Conservation (phyloP, 1,140 invertebrate species). For the Epicauta chinensis region DNA sequence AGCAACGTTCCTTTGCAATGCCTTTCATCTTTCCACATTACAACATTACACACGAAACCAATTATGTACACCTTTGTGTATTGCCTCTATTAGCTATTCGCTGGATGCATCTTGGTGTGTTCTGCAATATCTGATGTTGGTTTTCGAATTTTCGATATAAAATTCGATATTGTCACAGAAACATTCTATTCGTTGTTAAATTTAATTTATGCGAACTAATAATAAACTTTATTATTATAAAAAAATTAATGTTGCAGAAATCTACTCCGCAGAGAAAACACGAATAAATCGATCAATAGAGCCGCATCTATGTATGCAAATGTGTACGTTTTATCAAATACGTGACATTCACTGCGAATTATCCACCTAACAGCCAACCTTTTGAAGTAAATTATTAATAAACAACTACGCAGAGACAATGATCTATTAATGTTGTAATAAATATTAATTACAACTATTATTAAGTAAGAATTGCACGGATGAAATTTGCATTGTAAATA, state of each 20-base stretch:
- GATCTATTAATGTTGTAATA: constrained; percentile 18
- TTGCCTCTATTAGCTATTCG: constrained; percentile 36
- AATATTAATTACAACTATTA: constrained; percentile 17
- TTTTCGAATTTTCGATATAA: background rate
- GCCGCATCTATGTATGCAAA: too few relatives aligned
- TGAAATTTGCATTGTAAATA: constrained; percentile 19
- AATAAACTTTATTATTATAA: too few relatives aligned
- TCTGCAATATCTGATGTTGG: constrained; percentile 6
- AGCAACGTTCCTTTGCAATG: constrained; percentile 25
- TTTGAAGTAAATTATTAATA: constrained; percentile 11
- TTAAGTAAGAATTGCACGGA: constrained; percentile 14
- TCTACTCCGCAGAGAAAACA: too few relatives aligned
- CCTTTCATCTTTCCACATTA: constrained; percentile 41
- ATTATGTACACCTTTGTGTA: constrained; percentile 41
- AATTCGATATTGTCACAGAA: too few relatives aligned
- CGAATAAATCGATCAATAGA: too few relatives aligned
- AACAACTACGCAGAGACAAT: constrained; percentile 14
- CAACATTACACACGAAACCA: constrained; percentile 40
- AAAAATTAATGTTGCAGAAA: too few relatives aligned
- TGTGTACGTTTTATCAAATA: too few relatives aligned
- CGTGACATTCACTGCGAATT: too few relatives aligned
- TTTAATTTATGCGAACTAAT: too few relatives aligned
- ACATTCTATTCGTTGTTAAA: too few relatives aligned
- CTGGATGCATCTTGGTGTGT: constrained; percentile 11
- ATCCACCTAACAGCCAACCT: too few relatives aligned